Evolutionary conservation across 2,797 vertebrate species (phyloP).

Genomic region (Nannoperca obscura): DNA sequence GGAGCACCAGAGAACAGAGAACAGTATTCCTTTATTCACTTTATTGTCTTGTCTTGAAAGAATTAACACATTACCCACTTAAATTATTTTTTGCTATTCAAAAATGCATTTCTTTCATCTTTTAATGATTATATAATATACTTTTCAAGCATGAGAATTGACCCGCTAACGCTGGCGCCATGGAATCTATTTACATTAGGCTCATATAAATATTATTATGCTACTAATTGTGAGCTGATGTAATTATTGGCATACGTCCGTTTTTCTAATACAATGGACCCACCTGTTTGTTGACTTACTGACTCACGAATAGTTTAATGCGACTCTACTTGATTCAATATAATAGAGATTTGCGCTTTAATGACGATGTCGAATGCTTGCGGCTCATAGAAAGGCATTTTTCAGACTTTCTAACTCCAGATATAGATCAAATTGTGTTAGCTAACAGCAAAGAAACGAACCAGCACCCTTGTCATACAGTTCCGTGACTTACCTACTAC

Average conservation of each 20-base stretch:
- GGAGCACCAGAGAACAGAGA: neutral
- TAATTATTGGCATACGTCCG: neutral
- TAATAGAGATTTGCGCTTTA: neutral
- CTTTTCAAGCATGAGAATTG: neutral
- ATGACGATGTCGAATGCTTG: neutral
- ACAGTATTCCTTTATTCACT: neutral
- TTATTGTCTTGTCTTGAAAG: neutral
- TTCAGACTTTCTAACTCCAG: neutral
- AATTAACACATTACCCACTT: neutral
- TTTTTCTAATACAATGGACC: neutral
- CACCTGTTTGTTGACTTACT: too few relatives aligned
- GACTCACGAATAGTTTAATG: neutral
- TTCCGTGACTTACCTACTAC: neutral
- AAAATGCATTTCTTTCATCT: neutral
- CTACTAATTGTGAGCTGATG: neutral
- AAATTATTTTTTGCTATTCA: neutral
- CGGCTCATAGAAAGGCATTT: neutral
- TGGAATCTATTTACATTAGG: neutral
- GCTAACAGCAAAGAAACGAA: neutral
- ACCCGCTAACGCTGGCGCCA: neutral
- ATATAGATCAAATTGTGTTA: neutral
- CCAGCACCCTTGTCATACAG: too few relatives aligned
- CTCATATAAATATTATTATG: neutral
- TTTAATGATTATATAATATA: neutral
- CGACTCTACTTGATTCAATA: neutral